Percentiles rank a stretch among this genome's conserved stretches.
These are phyloP conservation scores for Dasyurus viverrinus DNA, from an alignment of 2,113 vertebrate genomes.

Conservation along the genomic window DNA sequence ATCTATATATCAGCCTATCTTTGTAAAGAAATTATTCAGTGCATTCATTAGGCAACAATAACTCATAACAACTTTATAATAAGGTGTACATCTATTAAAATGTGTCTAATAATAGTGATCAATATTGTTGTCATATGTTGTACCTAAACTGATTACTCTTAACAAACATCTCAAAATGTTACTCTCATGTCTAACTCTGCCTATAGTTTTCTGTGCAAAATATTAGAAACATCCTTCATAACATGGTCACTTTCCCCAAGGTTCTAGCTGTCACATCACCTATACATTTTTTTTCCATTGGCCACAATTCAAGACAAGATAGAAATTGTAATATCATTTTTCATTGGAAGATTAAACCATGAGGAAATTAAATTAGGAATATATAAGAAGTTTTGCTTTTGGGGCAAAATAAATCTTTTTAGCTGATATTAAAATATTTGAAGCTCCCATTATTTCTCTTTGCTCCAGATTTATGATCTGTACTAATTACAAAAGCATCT, in stretches of 20 bases:
- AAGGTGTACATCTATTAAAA: not conserved
- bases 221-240: not conserved
- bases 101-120: not conserved
- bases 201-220: not conserved
- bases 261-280: not conserved
- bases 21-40: not conserved
- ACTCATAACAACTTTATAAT: not conserved
- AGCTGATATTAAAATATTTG: not conserved
- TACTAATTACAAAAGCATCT: not conserved
- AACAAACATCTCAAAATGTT: not conserved
- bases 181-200: not conserved
- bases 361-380: not conserved
- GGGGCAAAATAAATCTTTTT: not conserved
- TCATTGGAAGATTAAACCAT: not conserved
- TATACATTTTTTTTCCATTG: not conserved
- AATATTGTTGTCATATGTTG: not conserved
- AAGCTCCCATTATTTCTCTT: not conserved
- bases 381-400: not conserved
- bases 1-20: not conserved
- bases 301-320: not conserved
- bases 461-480: not conserved
- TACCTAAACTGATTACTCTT: not conserved
- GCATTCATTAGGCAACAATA: not conserved
- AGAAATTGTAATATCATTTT: not conserved
- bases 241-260: not conserved